A percentile compares a stretch with the other conserved stretches of the same genome.
These are phyloP conservation scores for Amblyornis subalaris DNA, from an alignment of 2,113 vertebrate genomes.

Conservation along the genomic window DNA sequence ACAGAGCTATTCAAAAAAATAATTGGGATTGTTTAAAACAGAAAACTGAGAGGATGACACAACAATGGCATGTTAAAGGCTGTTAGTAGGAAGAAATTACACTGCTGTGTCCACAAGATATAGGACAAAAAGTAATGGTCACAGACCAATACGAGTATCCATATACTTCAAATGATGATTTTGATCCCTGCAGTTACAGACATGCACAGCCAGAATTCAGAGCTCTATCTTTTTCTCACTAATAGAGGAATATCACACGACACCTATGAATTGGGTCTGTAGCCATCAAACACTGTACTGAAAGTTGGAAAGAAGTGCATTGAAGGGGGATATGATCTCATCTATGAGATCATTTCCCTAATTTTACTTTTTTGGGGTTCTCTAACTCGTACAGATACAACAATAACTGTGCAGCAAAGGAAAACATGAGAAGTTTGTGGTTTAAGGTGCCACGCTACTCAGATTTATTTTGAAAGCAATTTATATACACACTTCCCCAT, in stretches of 20 bases:
- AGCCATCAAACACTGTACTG: not conserved
- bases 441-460: not conserved
- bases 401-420: not conserved
- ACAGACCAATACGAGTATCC: not conserved
- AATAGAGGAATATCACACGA: not conserved
- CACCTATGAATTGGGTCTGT: not conserved
- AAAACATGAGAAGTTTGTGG: not conserved
- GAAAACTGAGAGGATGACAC: not conserved
- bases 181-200: conserved; percentile 2
- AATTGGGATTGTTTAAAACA: not conserved
- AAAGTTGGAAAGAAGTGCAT: not conserved
- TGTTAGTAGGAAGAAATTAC: not conserved
- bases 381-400: not conserved
- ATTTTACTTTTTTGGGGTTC: not conserved
- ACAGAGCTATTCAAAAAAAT: not conserved
- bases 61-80: not conserved
- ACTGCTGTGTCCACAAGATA: not conserved
- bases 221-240: not conserved
- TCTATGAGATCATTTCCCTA: not conserved
- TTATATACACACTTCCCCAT: not conserved
- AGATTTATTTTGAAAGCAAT: not conserved
- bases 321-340: not conserved
- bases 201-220: not conserved
- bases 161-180: not conserved
- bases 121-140: not conserved